Evolutionary conservation across 2,888 invertebrate genomes (phyloP).

Genomic region (Macrostomum cliftonense): DNA sequence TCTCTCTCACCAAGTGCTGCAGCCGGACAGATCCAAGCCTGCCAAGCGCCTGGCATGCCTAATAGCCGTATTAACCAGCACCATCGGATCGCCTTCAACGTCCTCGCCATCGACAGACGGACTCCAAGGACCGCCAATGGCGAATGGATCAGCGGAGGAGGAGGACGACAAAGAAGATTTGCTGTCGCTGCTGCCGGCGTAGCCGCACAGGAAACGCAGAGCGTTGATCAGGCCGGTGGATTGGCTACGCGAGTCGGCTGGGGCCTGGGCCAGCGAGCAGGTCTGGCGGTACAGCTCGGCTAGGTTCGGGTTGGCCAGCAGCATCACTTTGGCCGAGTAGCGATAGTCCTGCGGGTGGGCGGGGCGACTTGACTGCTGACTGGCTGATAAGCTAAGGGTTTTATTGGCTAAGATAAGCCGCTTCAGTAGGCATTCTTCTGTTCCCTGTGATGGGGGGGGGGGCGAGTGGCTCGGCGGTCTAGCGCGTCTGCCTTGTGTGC

Average conservation of each 20-base stretch:
- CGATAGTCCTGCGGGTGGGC: slow-evolving; percentile 48
- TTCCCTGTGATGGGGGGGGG: no score
- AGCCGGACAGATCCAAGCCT: slow-evolving; percentile 70
- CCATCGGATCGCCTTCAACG: slow-evolving; percentile 69
- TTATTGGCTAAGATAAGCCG: no score
- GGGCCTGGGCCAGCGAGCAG: slow-evolving; percentile 43
- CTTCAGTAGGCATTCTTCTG: no score
- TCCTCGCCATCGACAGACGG: slow-evolving; percentile 75
- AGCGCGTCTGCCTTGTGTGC: no score
- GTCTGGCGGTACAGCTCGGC: slow-evolving; percentile 69
- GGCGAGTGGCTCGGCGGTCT: no score
- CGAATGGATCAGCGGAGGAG: slow-evolving; percentile 58
- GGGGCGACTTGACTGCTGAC: no score
- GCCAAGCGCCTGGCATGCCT: slow-evolving; percentile 74
- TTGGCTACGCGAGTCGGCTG: slow-evolving; percentile 39
- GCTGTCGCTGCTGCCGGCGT: slow-evolving; percentile 50
- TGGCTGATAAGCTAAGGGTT: no score
- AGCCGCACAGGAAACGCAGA: slow-evolving; percentile 74
- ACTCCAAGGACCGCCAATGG: slow-evolving; percentile 91
- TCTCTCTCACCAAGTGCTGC: slow-evolving; percentile 87
- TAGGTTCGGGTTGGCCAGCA: slow-evolving; percentile 64
- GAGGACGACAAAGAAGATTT: no score
- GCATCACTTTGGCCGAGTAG: slow-evolving; percentile 84
- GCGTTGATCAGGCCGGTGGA: slow-evolving; percentile 46
- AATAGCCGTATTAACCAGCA: slow-evolving; percentile 78